Base-by-base conservation (phyloP, 2,797 vertebrate species). In the Nyctibius grandis region DNA sequence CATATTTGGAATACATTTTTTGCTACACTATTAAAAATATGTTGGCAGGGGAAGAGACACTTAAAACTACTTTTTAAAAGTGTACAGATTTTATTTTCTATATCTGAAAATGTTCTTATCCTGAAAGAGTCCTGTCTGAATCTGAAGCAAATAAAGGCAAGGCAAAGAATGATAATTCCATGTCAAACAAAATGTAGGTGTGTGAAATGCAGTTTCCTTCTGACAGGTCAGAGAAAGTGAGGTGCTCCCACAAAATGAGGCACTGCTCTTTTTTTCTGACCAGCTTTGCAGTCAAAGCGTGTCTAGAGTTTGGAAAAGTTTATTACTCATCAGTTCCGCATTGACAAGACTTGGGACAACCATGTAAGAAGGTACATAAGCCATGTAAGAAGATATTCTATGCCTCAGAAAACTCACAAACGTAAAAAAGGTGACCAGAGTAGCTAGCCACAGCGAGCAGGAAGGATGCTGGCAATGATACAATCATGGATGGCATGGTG, bases 1-100 rank as follows among this genome's bases (percentile, higher is more conserved):
- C 74, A 40, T 91, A 85, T 92, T 92, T 96, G 85, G 61, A 89
- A 86, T 78, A 86, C 60, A 51, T 69, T 48, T 92, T 92, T 89
- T 91, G 38, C 79, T 92, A 53, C 40, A 61, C 53, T 86, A 74
- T 96, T 90, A 85, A 92, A 96, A 94, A 88, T 50, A 45, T 5
- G 25, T 59, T 95, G 88, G 79, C 80, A 91, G 31, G 23, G 38
- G 14, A 93, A 75, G 25, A 90, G 34, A 45, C 16, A 47, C 14
- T 67, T 67, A 67, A 84, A 94, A 65, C 54, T 81, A 45, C 33
- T 61, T 91, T 81, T 56, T 23, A 2, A 44, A 91, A 79, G 31
- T n/a, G 17, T 64, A 91, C 54, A 87, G 51, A 67, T 91, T 79
- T 92, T 89, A 44, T 85, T 94, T 94, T 85, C 74, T 84, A 33